Conservation (phyloP, 2,797 vertebrate genomes). For the Diplodus puntazzo region DNA sequence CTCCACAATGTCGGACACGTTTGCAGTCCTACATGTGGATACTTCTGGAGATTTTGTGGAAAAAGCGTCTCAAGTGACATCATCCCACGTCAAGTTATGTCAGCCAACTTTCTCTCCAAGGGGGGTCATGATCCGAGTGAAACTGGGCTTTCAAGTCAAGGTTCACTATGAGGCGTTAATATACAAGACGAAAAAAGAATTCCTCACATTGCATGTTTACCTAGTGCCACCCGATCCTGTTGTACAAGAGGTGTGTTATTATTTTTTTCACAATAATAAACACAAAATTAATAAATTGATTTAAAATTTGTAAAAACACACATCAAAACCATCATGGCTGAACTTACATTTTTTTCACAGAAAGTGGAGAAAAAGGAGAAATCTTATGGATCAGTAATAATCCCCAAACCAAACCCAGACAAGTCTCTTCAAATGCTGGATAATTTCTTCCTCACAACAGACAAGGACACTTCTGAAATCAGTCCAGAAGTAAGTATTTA, state of each 20-base stretch:
- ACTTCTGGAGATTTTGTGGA: slow-evolving; percentile 31
- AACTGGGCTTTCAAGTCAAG: slow-evolving; percentile 8
- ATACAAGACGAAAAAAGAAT: slow-evolving; percentile 22
- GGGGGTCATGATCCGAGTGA: slow-evolving; percentile 23
- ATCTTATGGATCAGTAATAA: not conserved
- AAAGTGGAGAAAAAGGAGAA: slow-evolving; percentile 14
- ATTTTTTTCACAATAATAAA: not conserved
- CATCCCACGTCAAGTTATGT: slow-evolving; percentile 45
- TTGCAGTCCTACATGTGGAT: slow-evolving; percentile 49
- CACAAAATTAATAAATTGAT: not conserved
- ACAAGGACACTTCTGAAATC: not conserved
- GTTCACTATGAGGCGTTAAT: slow-evolving; percentile 40
- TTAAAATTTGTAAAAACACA: no score
- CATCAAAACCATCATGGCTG: no score
- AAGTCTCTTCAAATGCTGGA: slow-evolving; percentile 18
- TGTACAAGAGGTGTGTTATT: slow-evolving; percentile 34
- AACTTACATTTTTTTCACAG: not conserved
- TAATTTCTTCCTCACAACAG: slow-evolving; percentile 15
- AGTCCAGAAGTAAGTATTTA: not conserved
- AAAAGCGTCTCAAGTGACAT: slow-evolving; percentile 30
- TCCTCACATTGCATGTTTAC: slow-evolving; percentile 51
- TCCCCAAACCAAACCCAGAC: slow-evolving; percentile 35
- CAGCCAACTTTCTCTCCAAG: slow-evolving; percentile 42
- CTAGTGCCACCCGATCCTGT: slow-evolving; percentile 39
- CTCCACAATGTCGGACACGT: not conserved